Evolutionary conservation across 2,113 vertebrate species (phyloP), one percentile per base, ranked within the genome.

Genomic region (Oncorhynchus keta): DNA sequence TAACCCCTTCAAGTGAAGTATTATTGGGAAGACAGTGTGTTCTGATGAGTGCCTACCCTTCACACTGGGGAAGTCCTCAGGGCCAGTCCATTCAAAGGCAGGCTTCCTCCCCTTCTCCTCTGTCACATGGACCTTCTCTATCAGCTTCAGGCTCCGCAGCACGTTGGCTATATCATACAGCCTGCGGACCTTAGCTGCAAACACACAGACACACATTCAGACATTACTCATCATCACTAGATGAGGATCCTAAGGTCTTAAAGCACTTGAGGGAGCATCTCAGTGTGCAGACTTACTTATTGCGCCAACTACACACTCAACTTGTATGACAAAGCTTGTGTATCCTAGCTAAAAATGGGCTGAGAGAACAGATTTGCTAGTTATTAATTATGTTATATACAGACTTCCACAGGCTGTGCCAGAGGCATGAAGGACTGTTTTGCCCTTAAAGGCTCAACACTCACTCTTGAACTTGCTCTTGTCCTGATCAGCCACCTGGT

Each of bases 381-480:
- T 55, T 55, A 18, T 4, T 55, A 55, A 55, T 55, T 55, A 0
- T 55, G 3, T 18, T 16, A 55, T 14, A 55, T 14, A 62, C 16
- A 62, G 1, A 62, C 59, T 22, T 22, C n/a, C 69, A 57, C 45
- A 24, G 14, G 48, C 22, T 48, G 12, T 68, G 35, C 77, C 65
- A 68, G 11, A 14, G 70, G 49, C 5, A 26, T 66, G 9, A 55
- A 55, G 5, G 51, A 55, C 16, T 55, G 14, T 18, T 55, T 55
- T 55, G 51, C 51, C 8, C 32, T 32, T 16, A 12, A 7, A 5
- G 20, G 0, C 28, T 35, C 4, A 22, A 88, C 8, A 88, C 98
- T 97, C 92, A 99, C 98, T 99, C 93, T 99, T 99, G 88, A 97
- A 96, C 88, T 99, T 99, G 95, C 94, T 98, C 94, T 97, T 97